Percentiles rank a stretch among this genome's conserved stretches.
Evolutionary conservation across 2,888 invertebrate species (phyloP).

Genomic region (Nemoura dubitans): DNA sequence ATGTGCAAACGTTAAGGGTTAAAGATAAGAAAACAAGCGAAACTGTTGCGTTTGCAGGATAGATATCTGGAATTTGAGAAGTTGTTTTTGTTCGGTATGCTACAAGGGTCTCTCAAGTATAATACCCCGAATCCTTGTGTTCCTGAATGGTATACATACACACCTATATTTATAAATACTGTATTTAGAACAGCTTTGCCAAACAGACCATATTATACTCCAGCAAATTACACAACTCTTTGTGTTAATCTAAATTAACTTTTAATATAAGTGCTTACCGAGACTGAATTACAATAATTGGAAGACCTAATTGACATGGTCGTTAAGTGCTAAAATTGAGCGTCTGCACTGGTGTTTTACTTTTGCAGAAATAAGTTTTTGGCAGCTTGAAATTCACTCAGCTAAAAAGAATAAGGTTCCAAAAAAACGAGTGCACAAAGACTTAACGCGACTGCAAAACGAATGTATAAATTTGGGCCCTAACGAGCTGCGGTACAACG

Average conservation of each 20-base stretch:
- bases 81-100: not conserved
- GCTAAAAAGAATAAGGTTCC: not conserved
- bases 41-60: not conserved
- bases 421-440: not conserved
- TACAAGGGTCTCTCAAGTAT: not conserved
- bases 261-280: no score
- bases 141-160: no score
- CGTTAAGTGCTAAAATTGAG: no score
- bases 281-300: no score
- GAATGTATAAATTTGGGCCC: not conserved
- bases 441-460: not conserved
- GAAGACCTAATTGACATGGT: no score
- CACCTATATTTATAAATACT: no score
- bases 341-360: no score
- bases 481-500: not conserved
- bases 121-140: not conserved
- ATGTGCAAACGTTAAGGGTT: not conserved
- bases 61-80: not conserved
- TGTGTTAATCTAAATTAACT: no score
- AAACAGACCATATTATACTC: no score
- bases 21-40: constrained; percentile 12
- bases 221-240: no score
- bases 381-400: not conserved
- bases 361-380: not conserved
- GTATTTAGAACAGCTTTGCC: no score